These are phyloP conservation scores for Ceratina australensis DNA, from an alignment of 1,140 invertebrate genomes.

Conservation along the genomic window DNA sequence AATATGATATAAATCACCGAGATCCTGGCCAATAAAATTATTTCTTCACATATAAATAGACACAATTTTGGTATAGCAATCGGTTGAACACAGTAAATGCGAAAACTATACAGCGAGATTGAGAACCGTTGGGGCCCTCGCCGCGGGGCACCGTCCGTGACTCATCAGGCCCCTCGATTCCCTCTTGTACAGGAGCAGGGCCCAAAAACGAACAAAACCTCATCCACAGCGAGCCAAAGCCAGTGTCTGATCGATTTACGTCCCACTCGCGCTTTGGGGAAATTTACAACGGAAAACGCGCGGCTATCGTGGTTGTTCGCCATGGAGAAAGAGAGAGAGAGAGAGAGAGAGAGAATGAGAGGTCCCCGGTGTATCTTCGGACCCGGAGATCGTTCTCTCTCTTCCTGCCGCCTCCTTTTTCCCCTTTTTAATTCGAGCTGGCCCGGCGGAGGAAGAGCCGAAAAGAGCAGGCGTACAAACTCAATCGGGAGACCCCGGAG, in stretches of 20 bases:
- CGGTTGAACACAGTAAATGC: neutral
- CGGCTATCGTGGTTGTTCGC: slow-evolving; percentile 51
- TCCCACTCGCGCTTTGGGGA: slow-evolving; percentile 75
- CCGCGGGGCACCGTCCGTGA: slow-evolving; percentile 78
- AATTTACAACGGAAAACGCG: slow-evolving; percentile 72
- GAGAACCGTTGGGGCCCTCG: slow-evolving; percentile 74
- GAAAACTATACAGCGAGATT: slow-evolving; percentile 40
- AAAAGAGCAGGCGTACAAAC: slow-evolving; percentile 54
- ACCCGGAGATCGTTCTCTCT: slow-evolving; percentile 35
- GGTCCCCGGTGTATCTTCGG: slow-evolving; percentile 41
- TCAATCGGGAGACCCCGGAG: slow-evolving; percentile 45
- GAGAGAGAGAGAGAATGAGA: too few species aligned
- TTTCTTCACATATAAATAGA: too few species aligned
- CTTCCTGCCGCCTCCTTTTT: slow-evolving; percentile 6
- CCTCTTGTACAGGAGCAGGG: slow-evolving; percentile 76
- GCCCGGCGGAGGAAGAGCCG: slow-evolving; percentile 43
- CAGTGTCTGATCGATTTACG: slow-evolving; percentile 78
- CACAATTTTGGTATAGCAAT: too few species aligned
- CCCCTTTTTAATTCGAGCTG: slow-evolving; percentile 58
- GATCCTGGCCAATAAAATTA: too few species aligned
- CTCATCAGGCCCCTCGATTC: slow-evolving; percentile 79
- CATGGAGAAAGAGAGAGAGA: slow-evolving; percentile 18
- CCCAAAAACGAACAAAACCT: slow-evolving; percentile 77
- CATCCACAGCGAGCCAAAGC: slow-evolving; percentile 70
- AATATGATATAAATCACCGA: neutral